Conservation (phyloP, 2,888 invertebrate species). For the Lasioglossum figueresi region DNA sequence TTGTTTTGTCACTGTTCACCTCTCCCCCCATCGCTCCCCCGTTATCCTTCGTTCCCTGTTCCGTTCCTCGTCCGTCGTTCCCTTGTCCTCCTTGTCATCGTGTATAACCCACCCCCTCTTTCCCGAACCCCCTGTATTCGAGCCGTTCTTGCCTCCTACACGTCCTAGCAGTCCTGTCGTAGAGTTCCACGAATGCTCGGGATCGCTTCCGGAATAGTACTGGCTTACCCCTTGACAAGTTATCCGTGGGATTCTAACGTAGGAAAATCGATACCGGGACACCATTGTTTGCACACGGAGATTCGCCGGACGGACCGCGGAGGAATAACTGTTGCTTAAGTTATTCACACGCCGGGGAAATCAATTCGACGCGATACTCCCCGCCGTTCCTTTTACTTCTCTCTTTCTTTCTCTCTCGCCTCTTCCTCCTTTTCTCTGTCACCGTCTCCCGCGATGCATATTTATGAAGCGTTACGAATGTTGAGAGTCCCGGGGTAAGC, state of each 20-base stretch:
- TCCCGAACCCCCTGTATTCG: slow-evolving; percentile 37
- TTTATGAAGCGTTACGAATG: slow-evolving; percentile 53
- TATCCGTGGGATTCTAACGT: slow-evolving; percentile 66
- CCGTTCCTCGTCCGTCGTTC: slow-evolving; percentile 49
- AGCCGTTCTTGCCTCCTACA: slow-evolving; percentile 61
- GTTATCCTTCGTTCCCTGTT: slow-evolving; percentile 35
- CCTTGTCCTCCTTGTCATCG: slow-evolving; percentile 38
- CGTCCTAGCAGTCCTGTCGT: slow-evolving; percentile 50
- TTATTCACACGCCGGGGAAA: slow-evolving; percentile 56
- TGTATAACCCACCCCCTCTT: slow-evolving; percentile 34
- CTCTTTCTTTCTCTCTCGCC: neutral
- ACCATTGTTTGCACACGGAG: slow-evolving; percentile 63
- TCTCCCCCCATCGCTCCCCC: slow-evolving; percentile 16
- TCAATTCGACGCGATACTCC: slow-evolving; percentile 46
- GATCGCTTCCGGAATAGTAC: slow-evolving; percentile 69
- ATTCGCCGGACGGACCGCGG: slow-evolving; percentile 49
- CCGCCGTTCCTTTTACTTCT: slow-evolving; percentile 29
- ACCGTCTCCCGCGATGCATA: slow-evolving; percentile 38
- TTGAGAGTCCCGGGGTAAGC: slow-evolving; percentile 39
- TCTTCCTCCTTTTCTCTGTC: neutral
- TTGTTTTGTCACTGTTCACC: slow-evolving; percentile 83
- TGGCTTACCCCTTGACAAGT: slow-evolving; percentile 68
- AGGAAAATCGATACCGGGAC: slow-evolving; percentile 66
- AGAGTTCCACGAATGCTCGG: slow-evolving; percentile 67
- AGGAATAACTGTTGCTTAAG: slow-evolving; percentile 62